phyloP scores from a whole-genome alignment of 2,797 vertebrate genomes.

The Poecilia velifera region DNA sequence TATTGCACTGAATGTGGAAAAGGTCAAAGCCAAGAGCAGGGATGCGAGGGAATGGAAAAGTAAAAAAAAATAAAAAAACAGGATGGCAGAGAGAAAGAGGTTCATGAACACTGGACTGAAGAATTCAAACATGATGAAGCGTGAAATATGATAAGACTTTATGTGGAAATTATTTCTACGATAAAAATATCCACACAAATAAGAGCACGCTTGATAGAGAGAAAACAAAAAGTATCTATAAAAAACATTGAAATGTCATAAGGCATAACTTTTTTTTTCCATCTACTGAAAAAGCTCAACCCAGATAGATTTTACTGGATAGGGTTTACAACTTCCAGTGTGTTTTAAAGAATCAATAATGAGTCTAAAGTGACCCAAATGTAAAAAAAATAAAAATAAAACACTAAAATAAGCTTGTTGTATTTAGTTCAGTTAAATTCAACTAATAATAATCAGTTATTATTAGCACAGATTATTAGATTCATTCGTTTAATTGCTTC shows the following conservation, averaged over 20 bases:
- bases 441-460: no score
- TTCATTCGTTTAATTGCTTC: background rate
- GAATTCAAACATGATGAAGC: background rate
- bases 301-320: background rate
- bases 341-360: background rate
- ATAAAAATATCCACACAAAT: background rate
- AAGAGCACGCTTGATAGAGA: background rate
- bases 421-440: background rate
- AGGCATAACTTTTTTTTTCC: background rate
- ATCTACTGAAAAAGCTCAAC: background rate
- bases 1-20: slow-evolving; percentile 54
- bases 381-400: no score
- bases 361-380: no score
- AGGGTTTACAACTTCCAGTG: background rate
- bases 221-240: background rate
- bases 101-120: background rate
- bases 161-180: background rate
- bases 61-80: background rate
- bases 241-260: background rate
- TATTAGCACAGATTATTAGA: background rate
- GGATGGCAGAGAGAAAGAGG: background rate
- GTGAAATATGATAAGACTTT: slow-evolving; percentile 8
- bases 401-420: background rate
- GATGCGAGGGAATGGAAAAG: background rate
- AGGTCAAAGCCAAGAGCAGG: slow-evolving; percentile 60